These are phyloP conservation scores for Zaprionus kolodkinae DNA, from an alignment of 1,140 invertebrate species.

Conservation along the genomic window DNA sequence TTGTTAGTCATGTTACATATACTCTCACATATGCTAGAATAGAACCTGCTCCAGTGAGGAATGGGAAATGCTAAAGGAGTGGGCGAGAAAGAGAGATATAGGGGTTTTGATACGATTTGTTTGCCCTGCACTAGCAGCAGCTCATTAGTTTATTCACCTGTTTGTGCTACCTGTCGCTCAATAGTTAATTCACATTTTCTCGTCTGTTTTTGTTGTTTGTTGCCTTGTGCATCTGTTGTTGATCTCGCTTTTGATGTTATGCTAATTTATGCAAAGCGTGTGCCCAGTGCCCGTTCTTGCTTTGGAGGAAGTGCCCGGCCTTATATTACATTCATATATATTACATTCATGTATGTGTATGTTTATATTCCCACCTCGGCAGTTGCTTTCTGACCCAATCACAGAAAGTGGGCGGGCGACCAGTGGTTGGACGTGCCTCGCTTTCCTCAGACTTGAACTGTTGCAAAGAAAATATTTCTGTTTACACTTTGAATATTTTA, in stretches of 20 bases:
- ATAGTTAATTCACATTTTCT: slow-evolving; percentile 49
- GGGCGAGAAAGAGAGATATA: not conserved
- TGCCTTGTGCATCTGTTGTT: slow-evolving; percentile 39
- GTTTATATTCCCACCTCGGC: not conserved
- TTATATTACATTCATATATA: not conserved
- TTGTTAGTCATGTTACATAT: not conserved
- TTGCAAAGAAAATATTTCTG: slow-evolving; percentile 15
- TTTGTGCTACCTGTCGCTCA: slow-evolving; percentile 53
- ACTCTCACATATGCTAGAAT: not conserved
- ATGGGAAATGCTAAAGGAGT: not conserved
- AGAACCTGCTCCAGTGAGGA: not conserved
- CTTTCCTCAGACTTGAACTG: slow-evolving; percentile 41
- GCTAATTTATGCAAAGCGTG: slow-evolving; percentile 79
- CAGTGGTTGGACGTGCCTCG: slow-evolving; percentile 23
- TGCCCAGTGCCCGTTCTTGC: slow-evolving; percentile 59
- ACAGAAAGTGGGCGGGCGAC: slow-evolving; percentile 21
- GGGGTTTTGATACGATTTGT: not conserved
- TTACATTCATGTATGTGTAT: not conserved
- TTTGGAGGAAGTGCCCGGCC: slow-evolving; percentile 59
- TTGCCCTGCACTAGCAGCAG: slow-evolving; percentile 31
- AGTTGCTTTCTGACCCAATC: slow-evolving; percentile 60
- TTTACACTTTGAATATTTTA: slow-evolving; percentile 35
- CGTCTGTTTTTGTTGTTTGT: slow-evolving; percentile 15
- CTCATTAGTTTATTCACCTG: slow-evolving; percentile 78
- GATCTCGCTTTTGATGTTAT: slow-evolving; percentile 58